These are phyloP conservation scores for Lepilemur septentrionalis DNA, from an alignment of 2,797 vertebrate genomes.

Conservation along the genomic window DNA sequence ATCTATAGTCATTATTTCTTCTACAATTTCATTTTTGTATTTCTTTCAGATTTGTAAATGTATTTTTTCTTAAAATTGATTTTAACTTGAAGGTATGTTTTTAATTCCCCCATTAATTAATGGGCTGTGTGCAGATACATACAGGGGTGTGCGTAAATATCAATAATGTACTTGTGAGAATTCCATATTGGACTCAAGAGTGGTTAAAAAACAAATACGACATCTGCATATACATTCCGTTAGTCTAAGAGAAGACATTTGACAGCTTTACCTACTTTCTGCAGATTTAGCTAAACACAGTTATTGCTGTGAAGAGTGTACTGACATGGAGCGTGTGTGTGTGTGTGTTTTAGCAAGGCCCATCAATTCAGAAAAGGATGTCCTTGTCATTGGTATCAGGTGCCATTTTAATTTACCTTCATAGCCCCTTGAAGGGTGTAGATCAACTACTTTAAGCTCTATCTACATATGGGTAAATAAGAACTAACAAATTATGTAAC, in stretches of 20 bases:
- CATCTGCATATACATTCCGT: not conserved
- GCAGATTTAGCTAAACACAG: not conserved
- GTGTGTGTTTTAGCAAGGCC: not conserved
- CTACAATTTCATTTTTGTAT: constrained; percentile 79
- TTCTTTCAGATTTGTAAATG: constrained; percentile 77
- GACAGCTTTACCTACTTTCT: constrained; percentile 53
- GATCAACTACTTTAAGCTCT: not conserved
- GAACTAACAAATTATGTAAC: not conserved
- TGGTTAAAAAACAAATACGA: not conserved
- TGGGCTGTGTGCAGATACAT: not conserved
- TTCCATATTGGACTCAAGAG: constrained; percentile 33
- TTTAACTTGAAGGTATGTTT: constrained; percentile 66
- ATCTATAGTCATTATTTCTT: constrained; percentile 84
- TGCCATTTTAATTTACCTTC: not conserved
- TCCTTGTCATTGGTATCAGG: not conserved
- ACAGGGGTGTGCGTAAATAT: not conserved
- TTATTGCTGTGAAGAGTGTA: not conserved
- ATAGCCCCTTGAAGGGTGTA: not conserved
- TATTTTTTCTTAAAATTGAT: constrained; percentile 69
- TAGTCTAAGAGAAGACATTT: constrained; percentile 40
- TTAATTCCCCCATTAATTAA: constrained; percentile 52
- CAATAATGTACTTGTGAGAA: constrained; percentile 27
- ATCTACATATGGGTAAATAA: not conserved
- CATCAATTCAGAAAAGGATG: not conserved
- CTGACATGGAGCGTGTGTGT: not conserved